phyloP scores from a whole-genome alignment of 2,888 invertebrate species.

The Brenthis daphne region DNA sequence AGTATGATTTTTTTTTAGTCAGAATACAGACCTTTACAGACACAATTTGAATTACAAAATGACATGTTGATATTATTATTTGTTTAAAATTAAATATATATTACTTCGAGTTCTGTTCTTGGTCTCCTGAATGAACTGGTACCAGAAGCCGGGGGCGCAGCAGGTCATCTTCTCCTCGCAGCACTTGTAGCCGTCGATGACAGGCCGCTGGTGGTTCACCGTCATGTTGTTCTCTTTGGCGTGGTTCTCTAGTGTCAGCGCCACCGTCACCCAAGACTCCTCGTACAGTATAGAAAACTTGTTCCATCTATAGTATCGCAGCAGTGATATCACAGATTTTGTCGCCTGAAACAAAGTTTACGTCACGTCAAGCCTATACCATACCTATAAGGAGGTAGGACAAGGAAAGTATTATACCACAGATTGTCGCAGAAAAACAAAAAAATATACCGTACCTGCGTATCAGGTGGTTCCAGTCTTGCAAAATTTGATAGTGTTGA shows the following conservation, averaged over 20 bases:
- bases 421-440: not conserved
- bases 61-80: no score
- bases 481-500: conserved; percentile 95
- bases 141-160: conserved; percentile 91
- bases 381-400: not conserved
- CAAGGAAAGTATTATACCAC: not conserved
- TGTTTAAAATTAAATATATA: not conserved
- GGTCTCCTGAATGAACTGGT: conserved; percentile 91
- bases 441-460: conserved; percentile 83
- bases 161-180: conserved; percentile 89
- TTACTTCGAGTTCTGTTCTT: conserved; percentile 92
- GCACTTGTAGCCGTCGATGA: conserved; percentile 88
- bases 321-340: conserved; percentile 95
- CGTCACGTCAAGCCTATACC: not conserved
- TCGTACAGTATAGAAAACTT: conserved; percentile 95
- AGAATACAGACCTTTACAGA: no score
- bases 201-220: conserved; percentile 88
- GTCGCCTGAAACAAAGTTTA: conserved; percentile 85
- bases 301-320: conserved; percentile 96
- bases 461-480: conserved; percentile 96
- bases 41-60: no score
- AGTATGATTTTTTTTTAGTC: no score
- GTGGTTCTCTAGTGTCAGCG: conserved; percentile 89
- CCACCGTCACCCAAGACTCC: conserved; percentile 91
- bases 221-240: conserved; percentile 90